Conservation (phyloP, 2,888 invertebrate genomes). For the Rhodophaea formosa region DNA sequence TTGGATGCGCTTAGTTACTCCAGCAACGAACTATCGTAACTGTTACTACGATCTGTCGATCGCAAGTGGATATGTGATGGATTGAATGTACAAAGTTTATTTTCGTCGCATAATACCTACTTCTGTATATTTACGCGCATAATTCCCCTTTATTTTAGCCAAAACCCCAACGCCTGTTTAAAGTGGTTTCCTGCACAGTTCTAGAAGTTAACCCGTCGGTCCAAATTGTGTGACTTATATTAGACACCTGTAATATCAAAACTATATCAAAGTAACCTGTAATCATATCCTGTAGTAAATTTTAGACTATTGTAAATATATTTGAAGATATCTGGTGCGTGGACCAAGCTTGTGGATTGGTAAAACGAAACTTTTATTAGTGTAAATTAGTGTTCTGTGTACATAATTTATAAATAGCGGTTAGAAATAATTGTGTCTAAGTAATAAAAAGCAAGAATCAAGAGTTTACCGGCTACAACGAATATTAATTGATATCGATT, state of each 20-base stretch:
- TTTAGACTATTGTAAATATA: slow-evolving; percentile 38
- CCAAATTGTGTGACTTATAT: slow-evolving; percentile 69
- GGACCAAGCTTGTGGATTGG: slow-evolving; percentile 55
- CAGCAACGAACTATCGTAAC: slow-evolving; percentile 27
- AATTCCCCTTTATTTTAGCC: slow-evolving; percentile 33
- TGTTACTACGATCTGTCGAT: slow-evolving; percentile 28
- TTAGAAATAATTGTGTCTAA: slow-evolving; percentile 34
- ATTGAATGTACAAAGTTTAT: slow-evolving; percentile 55
- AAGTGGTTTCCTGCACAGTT: slow-evolving; percentile 27
- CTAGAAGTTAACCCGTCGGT: slow-evolving; percentile 51
- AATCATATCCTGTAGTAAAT: slow-evolving; percentile 41
- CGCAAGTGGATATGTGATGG: slow-evolving; percentile 53
- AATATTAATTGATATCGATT: slow-evolving; percentile 55
- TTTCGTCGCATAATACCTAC: slow-evolving; percentile 43
- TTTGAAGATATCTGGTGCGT: slow-evolving; percentile 36
- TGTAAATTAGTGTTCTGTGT: slow-evolving; percentile 52
- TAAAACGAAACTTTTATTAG: neutral
- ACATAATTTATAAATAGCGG: slow-evolving; percentile 36
- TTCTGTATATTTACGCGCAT: slow-evolving; percentile 38
- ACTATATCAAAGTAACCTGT: slow-evolving; percentile 31
- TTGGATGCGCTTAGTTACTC: slow-evolving; percentile 21
- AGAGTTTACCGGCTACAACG: slow-evolving; percentile 40
- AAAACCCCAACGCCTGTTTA: slow-evolving; percentile 35
- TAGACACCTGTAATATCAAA: slow-evolving; percentile 55
- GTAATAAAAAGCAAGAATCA: slow-evolving; percentile 26